These are phyloP conservation scores for Leptinotarsa undecemlineata DNA, from an alignment of 1,140 invertebrate genomes.

Conservation along the genomic window DNA sequence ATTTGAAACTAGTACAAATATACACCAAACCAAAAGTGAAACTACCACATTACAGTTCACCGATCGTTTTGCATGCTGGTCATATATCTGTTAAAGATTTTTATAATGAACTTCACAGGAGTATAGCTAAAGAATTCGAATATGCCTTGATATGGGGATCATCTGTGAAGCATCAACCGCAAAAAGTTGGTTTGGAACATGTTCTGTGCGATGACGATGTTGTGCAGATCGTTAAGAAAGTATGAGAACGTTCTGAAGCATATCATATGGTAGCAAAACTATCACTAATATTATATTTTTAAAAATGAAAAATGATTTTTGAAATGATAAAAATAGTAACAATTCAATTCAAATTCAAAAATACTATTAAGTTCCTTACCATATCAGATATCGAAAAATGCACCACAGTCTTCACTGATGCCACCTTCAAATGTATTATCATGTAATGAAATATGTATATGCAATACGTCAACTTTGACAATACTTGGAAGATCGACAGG, in stretches of 20 bases:
- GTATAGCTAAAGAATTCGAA: conserved; percentile 99
- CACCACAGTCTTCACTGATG: too few relatives aligned
- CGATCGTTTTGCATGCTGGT: conserved; percentile 91
- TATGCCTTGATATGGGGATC: conserved; percentile 99
- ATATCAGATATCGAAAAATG: too few relatives aligned
- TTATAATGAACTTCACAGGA: conserved; percentile 97
- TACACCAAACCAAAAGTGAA: conserved; percentile 99
- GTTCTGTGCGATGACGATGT: conserved; percentile 97
- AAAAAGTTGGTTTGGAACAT: conserved; percentile 99
- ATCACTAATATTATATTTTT: too few relatives aligned
- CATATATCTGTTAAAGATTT: conserved; percentile 93
- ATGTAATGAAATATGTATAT: too few relatives aligned
- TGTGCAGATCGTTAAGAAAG: conserved; percentile 96
- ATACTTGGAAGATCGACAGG: too few relatives aligned
- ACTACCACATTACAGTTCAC: conserved; percentile 85
- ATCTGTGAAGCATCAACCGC: conserved; percentile 98
- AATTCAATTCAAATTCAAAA: too few relatives aligned
- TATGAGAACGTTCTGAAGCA: conserved; percentile 59
- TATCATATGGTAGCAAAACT: too few relatives aligned
- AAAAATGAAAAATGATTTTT: too few relatives aligned
- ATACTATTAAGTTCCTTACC: too few relatives aligned
- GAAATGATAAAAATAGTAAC: too few relatives aligned
- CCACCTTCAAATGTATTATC: too few relatives aligned
- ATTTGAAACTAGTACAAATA: conserved; percentile 92
- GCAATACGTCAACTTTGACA: too few relatives aligned